Evolutionary conservation across 1,140 invertebrate genomes (phyloP), one percentile per base, ranked within the genome.

Genomic region (Drosophila grimshawi): DNA sequence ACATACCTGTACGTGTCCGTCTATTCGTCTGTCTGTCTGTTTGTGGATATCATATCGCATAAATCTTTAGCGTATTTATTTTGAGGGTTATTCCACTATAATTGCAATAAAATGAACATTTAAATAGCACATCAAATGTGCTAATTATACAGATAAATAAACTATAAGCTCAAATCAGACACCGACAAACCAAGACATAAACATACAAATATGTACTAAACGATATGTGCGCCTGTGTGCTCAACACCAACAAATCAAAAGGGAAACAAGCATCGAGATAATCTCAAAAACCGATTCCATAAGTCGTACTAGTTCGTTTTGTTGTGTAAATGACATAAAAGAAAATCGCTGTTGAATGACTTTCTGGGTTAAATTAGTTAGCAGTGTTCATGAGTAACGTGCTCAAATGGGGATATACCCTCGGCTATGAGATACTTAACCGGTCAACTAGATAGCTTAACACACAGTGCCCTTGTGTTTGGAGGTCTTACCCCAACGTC

Each of bases 161-260:
- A 73, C 83, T 79, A 88, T 83, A 89, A 88, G 76, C 70, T 82
- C 83, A 80, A 89, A 88, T 88, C 89, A 88, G 69, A 80, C 81
- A 74, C 57, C 80, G 75, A 64, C 76, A 73, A 74, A 65, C 56
- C 74, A 82, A 83, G 83, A 85, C 57, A 59, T 41, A 46, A 30
- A 62, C 48, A 46, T 56, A 39, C 37, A 45, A 4, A 19, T 7
- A 29, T 57, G 8, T 32, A 43, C 8, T 19, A 19, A 19, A 19
- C 19, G 19, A 19, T 19, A 41, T 7, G 29, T 29, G 19, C 33
- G 30, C 35, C n/a, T 41, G 8, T 43, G 5, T 55, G 30, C 5
- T 48, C 48, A 60, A 60, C 30, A 39, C 32, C 56, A 59, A 30
- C 56, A 27, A 53, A 70, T 37, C 52, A 45, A 70, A 68, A 56